Conservation (phyloP, 2,113 vertebrate genomes). For the Gobio gobio region DNA sequence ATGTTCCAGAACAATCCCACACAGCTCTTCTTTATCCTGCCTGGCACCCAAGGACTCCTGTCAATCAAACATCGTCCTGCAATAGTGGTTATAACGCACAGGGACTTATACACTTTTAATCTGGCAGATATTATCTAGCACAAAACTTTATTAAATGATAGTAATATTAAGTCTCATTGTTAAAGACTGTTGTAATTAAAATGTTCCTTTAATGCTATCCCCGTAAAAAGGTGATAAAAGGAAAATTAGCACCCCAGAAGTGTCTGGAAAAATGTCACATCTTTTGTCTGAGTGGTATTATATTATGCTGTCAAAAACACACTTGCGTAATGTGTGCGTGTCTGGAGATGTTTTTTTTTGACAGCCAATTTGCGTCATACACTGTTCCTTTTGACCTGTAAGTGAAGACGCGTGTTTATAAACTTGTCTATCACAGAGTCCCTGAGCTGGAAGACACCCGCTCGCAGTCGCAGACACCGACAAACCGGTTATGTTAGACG, state of each 20-base stretch:
- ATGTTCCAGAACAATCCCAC: conserved; percentile 38
- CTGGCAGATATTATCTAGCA: not conserved
- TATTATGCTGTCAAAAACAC: conserved; percentile 21
- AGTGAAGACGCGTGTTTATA: conserved; percentile 40
- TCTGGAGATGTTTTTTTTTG: conserved; percentile 36
- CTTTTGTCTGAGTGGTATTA: not conserved
- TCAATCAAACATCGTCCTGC: conserved; percentile 6
- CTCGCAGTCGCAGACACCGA: conserved; percentile 15
- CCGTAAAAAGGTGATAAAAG: not conserved
- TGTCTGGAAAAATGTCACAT: conserved; percentile 15
- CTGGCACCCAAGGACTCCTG: not conserved
- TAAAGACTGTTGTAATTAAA: not conserved
- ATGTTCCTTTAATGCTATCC: not conserved
- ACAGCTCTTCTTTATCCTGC: conserved; percentile 26
- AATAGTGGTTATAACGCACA: not conserved
- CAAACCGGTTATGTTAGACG: conserved; percentile 47
- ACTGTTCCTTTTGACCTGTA: conserved; percentile 40
- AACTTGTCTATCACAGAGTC: conserved; percentile 36
- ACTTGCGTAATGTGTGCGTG: conserved; percentile 18
- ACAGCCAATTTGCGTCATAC: conserved; percentile 41
- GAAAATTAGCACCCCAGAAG: not conserved
- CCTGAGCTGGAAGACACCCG: conserved; percentile 21
- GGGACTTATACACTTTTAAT: not conserved
- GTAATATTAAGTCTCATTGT: not conserved
- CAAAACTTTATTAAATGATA: not conserved